Conservation (phyloP, 2,797 vertebrate species). For the Echeneis naucrates region DNA sequence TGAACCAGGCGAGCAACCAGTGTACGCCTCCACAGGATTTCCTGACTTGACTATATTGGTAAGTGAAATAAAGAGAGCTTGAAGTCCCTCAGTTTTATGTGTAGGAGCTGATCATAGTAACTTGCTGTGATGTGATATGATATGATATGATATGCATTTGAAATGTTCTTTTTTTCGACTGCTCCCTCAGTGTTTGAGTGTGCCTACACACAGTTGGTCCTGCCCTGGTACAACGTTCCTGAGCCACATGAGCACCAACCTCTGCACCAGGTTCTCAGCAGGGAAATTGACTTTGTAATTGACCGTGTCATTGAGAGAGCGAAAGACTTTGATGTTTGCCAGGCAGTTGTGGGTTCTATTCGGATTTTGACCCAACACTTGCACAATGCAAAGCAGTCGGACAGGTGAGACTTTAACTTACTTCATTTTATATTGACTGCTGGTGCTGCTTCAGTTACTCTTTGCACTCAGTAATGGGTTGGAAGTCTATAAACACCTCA, state of each 20-base stretch:
- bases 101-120: slow-evolving; percentile 19
- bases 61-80: not conserved
- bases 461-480: slow-evolving; percentile 49
- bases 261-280: slow-evolving; percentile 78
- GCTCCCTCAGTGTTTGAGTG: slow-evolving; percentile 83
- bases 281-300: slow-evolving; percentile 77
- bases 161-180: slow-evolving; percentile 20
- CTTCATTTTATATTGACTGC: not conserved
- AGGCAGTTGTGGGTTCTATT: slow-evolving; percentile 78
- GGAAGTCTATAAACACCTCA: slow-evolving; percentile 49
- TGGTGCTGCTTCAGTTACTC: slow-evolving; percentile 32
- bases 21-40: not conserved
- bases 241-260: slow-evolving; percentile 77
- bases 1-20: not conserved
- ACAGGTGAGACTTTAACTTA: slow-evolving; percentile 69
- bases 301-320: slow-evolving; percentile 74
- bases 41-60: not conserved
- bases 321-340: slow-evolving; percentile 75
- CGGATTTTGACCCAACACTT: slow-evolving; percentile 84
- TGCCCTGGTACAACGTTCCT: slow-evolving; percentile 80
- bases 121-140: no score
- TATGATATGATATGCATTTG: no score
- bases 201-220: slow-evolving; percentile 80
- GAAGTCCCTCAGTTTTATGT: slow-evolving; percentile 32
- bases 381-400: slow-evolving; percentile 78